phyloP scores from a whole-genome alignment of 2,113 vertebrate species.

The Tetrao urogallus region DNA sequence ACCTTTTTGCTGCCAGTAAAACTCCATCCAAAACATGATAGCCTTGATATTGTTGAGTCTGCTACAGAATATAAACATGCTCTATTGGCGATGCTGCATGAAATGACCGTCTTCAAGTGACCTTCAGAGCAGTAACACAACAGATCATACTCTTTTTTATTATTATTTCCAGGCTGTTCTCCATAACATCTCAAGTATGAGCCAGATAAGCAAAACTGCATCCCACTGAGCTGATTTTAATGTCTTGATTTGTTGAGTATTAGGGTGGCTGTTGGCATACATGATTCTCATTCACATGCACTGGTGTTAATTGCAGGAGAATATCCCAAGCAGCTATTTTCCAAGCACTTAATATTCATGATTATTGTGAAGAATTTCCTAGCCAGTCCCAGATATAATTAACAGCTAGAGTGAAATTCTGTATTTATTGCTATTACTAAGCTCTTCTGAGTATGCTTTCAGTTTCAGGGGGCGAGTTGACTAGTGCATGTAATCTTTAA shows the following conservation, averaged over 20 bases:
- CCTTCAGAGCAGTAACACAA: slow-evolving; percentile 69
- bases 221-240: slow-evolving; percentile 65
- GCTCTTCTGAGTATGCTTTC: not conserved
- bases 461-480: not conserved
- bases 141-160: slow-evolving; percentile 67
- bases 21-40: slow-evolving; percentile 63
- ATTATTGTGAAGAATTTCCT: slow-evolving; percentile 72
- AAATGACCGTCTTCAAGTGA: slow-evolving; percentile 59
- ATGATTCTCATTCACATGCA: slow-evolving; percentile 57
- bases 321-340: slow-evolving; percentile 64
- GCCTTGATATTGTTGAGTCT: slow-evolving; percentile 71
- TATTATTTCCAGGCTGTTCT: slow-evolving; percentile 59
- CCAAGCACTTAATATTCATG: slow-evolving; percentile 61
- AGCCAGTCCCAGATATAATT: slow-evolving; percentile 64
- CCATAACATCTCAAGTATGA: slow-evolving; percentile 56
- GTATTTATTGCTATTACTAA: slow-evolving; percentile 30
- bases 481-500: not conserved
- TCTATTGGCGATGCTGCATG: slow-evolving; percentile 36
- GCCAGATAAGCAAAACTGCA: slow-evolving; percentile 68
- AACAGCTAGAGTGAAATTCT: slow-evolving; percentile 55
- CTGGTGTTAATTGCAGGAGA: slow-evolving; percentile 62
- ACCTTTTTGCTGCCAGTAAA: slow-evolving; percentile 39
- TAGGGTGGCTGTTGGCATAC: slow-evolving; percentile 62
- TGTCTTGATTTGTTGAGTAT: slow-evolving; percentile 64
- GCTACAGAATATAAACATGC: slow-evolving; percentile 65